Evolutionary conservation across 2,797 vertebrate genomes (phyloP), one percentile per base, ranked within the genome.

Genomic region (Neostethus bicornis): DNA sequence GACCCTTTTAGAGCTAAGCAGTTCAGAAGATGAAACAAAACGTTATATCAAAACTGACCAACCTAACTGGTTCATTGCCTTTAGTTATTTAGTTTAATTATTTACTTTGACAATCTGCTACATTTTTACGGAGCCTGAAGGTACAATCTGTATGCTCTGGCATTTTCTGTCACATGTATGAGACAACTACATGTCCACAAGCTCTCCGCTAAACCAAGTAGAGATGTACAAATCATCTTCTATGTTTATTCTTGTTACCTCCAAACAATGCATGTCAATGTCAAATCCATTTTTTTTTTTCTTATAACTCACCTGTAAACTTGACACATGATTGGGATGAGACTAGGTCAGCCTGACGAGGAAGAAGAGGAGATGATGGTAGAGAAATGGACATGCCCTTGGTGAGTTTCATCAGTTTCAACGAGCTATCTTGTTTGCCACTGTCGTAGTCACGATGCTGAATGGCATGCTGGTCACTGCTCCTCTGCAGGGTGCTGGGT

Each of bases 331-430:
- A 83, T 46, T 91, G 92, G 16, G 94, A 90, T 39, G 93, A 93
- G 54, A 89, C 75, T 14, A 93, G 60, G 70, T 91, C 90, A 41
- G 93, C 85, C 84, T 95, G 95, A 24, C 94, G 94, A 20, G 96
- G 95, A 56, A 98, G 90, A 68, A 97, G 88, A n/a, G 97, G 97
- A 0, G 97, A 99, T n/a, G 96, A 96, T 0, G 97, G 97, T 62
- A 99, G 77, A 0, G 97, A 99, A 85, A 98, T 92, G 2, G 97
- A 99, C 53, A 93, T 90, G 2, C 95, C 95, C 85, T 93, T 96
- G 50, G 94, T 90, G 81, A 97, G 59, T 59, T 87, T 93, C 65
- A 66, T 83, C 51, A 69, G 80, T 45, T 91, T 93, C 35, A 76
- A 85, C 0, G 85, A 63, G 59, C 63, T 48, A 0, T 83, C 75